These are phyloP conservation scores for Molanna angustata DNA, from an alignment of 2,888 invertebrate genomes.

Conservation along the genomic window DNA sequence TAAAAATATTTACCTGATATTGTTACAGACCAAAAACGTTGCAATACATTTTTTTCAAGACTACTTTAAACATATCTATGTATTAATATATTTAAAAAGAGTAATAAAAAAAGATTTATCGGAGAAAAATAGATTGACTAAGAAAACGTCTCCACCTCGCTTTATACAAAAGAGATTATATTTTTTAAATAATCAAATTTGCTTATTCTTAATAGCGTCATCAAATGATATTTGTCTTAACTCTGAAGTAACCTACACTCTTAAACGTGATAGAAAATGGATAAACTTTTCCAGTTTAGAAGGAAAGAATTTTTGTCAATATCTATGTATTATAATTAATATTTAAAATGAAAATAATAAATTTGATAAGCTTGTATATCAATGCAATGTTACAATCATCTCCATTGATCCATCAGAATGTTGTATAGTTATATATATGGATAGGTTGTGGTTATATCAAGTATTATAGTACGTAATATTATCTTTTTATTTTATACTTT, in stretches of 20 bases:
- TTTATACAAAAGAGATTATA: not conserved
- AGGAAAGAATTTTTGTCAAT: too few relatives aligned
- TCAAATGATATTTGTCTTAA: too few relatives aligned
- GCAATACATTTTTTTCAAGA: slow-evolving; percentile 17
- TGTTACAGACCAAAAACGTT: slow-evolving; percentile 21
- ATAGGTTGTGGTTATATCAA: slow-evolving; percentile 13
- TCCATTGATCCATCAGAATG: not conserved
- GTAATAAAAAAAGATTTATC: too few relatives aligned
- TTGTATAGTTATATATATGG: slow-evolving; percentile 9
- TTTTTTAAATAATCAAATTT: not conserved
- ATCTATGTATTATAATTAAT: too few relatives aligned
- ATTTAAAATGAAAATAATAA: too few relatives aligned
- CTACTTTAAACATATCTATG: slow-evolving; percentile 16
- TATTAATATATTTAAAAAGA: too few relatives aligned
- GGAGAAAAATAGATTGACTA: too few relatives aligned
- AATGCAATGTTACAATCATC: not conserved
- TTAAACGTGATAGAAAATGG: too few relatives aligned
- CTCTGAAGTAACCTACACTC: too few relatives aligned
- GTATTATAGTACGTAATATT: slow-evolving; percentile 9
- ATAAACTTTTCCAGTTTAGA: too few relatives aligned
- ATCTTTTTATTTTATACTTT: not conserved
- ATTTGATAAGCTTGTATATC: too few relatives aligned
- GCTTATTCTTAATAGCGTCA: not conserved
- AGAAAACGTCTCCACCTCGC: not conserved
- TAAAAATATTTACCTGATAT: too few relatives aligned